Evolutionary conservation across 2,888 invertebrate genomes (phyloP).

Genomic region (Gerris lacustris): DNA sequence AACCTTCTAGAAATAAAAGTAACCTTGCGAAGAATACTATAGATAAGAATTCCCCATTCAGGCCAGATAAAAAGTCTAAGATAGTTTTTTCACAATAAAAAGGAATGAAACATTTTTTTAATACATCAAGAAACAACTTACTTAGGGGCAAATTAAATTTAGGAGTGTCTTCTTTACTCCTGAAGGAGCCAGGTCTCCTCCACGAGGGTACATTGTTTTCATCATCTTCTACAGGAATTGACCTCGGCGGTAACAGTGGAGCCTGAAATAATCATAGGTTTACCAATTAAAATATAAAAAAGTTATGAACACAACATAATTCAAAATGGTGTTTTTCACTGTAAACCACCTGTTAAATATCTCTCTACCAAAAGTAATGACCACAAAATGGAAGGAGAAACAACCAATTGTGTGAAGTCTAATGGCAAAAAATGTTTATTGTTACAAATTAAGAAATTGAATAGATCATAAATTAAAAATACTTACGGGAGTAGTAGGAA

Average conservation of each 20-base stretch:
- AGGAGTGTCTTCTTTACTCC: constrained; percentile 43
- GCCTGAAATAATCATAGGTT: too few relatives aligned
- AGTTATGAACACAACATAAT: too few relatives aligned
- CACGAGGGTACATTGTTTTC: constrained; percentile 39
- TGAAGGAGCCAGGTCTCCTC: constrained; percentile 41
- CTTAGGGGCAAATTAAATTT: constrained; percentile 42
- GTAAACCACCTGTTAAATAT: too few relatives aligned
- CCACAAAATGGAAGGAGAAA: too few relatives aligned
- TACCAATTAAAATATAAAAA: too few relatives aligned
- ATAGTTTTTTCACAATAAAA: not conserved
- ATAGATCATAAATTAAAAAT: not conserved
- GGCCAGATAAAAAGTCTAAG: not conserved
- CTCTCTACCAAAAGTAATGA: too few relatives aligned
- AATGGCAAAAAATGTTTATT: too few relatives aligned
- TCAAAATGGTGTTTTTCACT: too few relatives aligned
- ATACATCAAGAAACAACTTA: constrained; percentile 29
- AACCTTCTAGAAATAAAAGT: too few relatives aligned
- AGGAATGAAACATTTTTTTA: not conserved
- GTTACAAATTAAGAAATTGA: too few relatives aligned
- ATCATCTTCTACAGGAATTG: not conserved
- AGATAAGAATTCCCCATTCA: not conserved
- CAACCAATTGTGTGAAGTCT: too few relatives aligned
- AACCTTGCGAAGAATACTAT: too few relatives aligned
- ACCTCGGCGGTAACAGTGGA: constrained; percentile 32
- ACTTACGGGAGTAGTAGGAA: constrained; percentile 33